These are phyloP conservation scores for Plagodis pulveraria DNA, from an alignment of 2,888 invertebrate genomes.

Conservation along the genomic window DNA sequence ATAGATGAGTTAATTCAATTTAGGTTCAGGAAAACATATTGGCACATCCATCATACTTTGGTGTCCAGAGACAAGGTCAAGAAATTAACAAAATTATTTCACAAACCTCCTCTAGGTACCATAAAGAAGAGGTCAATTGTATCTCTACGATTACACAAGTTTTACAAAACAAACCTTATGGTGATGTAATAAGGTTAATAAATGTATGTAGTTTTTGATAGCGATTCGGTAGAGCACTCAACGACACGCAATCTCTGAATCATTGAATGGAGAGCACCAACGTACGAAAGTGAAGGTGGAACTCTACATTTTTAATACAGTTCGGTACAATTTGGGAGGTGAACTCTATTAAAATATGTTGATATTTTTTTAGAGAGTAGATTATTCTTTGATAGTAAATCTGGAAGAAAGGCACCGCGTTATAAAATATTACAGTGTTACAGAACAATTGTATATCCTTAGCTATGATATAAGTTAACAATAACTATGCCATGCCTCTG, in stretches of 20 bases:
- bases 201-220: not conserved
- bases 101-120: conserved; percentile 17
- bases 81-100: conserved; percentile 19
- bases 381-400: not conserved
- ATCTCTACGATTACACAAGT: conserved; percentile 4
- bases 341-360: no score
- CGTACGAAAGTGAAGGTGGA: conserved; percentile 8
- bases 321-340: conserved; percentile 5
- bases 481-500: no score
- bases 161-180: conserved; percentile 6
- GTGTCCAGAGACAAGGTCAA: conserved; percentile 15
- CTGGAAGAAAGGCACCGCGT: no score
- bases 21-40: conserved; percentile 11
- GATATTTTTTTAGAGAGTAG: no score
- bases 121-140: conserved; percentile 21
- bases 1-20: conserved; percentile 11
- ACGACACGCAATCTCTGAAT: conserved; percentile 23
- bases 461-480: no score
- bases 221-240: conserved; percentile 5
- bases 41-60: conserved; percentile 10
- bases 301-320: conserved; percentile 8
- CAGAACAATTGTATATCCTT: no score
- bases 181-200: not conserved
- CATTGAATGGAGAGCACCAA: conserved; percentile 25
- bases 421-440: no score